phyloP scores from a whole-genome alignment of 1,140 invertebrate species.

The Hesperophylax magnus region DNA sequence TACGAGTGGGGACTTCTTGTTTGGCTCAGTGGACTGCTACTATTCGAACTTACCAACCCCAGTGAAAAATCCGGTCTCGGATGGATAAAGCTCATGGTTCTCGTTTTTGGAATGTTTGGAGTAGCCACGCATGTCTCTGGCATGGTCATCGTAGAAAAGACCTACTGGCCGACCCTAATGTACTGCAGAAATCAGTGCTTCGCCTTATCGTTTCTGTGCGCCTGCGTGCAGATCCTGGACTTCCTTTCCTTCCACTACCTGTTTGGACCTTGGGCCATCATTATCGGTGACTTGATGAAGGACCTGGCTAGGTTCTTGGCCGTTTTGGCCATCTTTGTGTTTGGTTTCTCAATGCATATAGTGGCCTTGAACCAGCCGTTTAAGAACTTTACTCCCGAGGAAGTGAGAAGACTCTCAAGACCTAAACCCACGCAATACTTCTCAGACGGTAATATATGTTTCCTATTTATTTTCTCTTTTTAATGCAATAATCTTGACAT shows the following conservation, averaged over 20 bases:
- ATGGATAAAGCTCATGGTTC: slow-evolving; percentile 92
- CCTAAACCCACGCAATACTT: slow-evolving; percentile 73
- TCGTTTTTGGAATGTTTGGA: slow-evolving; percentile 93
- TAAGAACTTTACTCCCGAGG: slow-evolving; percentile 73
- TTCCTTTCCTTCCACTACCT: slow-evolving; percentile 98
- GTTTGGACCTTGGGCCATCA: slow-evolving; percentile 98
- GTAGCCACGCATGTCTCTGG: slow-evolving; percentile 92
- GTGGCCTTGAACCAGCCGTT: slow-evolving; percentile 96
- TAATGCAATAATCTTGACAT: neutral
- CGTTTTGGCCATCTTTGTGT: slow-evolving; percentile 96
- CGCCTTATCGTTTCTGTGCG: slow-evolving; percentile 92
- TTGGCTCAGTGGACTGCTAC: slow-evolving; percentile 95
- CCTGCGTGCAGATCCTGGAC: slow-evolving; percentile 97
- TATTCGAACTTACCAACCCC: slow-evolving; percentile 97
- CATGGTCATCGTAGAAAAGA: slow-evolving; percentile 76
- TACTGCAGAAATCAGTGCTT: slow-evolving; percentile 97
- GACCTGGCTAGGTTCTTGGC: slow-evolving; percentile 96
- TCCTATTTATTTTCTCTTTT: slow-evolving; percentile 26
- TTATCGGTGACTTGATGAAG: slow-evolving; percentile 91
- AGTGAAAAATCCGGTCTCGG: slow-evolving; percentile 95
- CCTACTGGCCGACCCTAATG: slow-evolving; percentile 86
- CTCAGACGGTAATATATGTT: slow-evolving; percentile 79
- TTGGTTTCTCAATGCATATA: slow-evolving; percentile 98
- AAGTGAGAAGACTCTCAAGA: slow-evolving; percentile 70
- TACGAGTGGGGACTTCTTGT: slow-evolving; percentile 97